Percentiles rank a stretch among this genome's conserved stretches.
These are phyloP conservation scores for Cettia cetti DNA, from an alignment of 2,113 vertebrate genomes.

Conservation along the genomic window DNA sequence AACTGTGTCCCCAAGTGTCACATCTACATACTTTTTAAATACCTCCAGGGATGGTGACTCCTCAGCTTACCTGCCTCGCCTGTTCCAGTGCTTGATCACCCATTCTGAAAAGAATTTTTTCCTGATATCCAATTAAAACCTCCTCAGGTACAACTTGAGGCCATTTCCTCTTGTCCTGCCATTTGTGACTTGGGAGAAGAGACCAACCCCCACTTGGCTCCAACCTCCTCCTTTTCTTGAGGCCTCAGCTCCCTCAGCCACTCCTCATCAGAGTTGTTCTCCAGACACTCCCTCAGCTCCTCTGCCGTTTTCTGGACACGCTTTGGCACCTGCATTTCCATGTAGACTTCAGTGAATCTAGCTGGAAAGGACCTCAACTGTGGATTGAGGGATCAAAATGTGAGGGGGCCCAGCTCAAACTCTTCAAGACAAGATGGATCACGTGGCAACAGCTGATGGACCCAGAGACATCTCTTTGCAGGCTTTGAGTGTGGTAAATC, in stretches of 20 bases:
- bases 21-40: background rate
- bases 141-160: background rate
- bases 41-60: background rate
- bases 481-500: background rate
- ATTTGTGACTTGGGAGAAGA: background rate
- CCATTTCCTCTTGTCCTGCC: background rate
- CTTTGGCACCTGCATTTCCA: background rate
- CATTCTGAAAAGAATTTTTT: background rate
- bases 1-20: background rate
- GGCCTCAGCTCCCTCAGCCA: background rate
- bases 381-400: background rate
- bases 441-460: background rate
- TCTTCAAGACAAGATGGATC: background rate
- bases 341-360: background rate
- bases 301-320: background rate
- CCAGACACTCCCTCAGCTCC: background rate
- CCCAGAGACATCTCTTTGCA: background rate
- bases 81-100: background rate
- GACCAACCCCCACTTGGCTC: background rate
- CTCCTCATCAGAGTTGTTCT: background rate
- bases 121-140: background rate
- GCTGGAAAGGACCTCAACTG: background rate
- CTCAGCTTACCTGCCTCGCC: background rate
- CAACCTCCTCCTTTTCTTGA: background rate
- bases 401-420: background rate